Base-by-base conservation (phyloP, 2,888 invertebrate species). In the Pediacus dermestoides region DNA sequence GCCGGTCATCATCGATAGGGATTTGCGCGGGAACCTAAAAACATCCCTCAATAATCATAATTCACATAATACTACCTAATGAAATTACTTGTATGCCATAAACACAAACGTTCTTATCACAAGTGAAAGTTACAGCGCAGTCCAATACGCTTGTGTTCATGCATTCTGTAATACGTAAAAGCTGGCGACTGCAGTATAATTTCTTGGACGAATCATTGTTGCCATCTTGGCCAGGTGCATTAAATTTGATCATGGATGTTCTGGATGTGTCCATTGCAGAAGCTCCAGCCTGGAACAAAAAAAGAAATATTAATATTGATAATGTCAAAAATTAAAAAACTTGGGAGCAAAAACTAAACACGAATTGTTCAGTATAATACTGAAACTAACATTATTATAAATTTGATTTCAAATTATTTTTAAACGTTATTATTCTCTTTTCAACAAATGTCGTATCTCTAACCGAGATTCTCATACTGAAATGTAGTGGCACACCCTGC, bases 21-120 rank as follows among this genome's bases (percentile, higher is more conserved):
- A 83, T 78, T 61, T 87, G 87, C 2, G 87, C 82, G 2, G 86
- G 86, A 40, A 87, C 85, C 77, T 82, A 68, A 1, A 68, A 42
- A 41, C 16, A 30, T 30, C 11, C 26, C 7, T 23, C 16, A 31
- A 30, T 4, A 16, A 21, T 16, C 4, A 18, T 1, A 37, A 14
- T 2, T 2, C 2, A 22, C 11, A 7, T 6, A 21, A 30, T 26
- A 4, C 10, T 26, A 18, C 10, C 2, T 9, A 12, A 32, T 18
- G 9, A 8, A 44, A 23, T 52, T 54, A 80, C 76, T 76, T 82
- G 78, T 31, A 84, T 76, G 16, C 84, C 89, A 50, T 81, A 75
- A 30, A 88, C 75, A 61, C 85, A 85, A 53, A 89, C 83, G 61
- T 85, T 85, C 61, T 81, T 83, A 62, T 88, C 85, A 30, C 86